These are phyloP conservation scores for Betta splendens DNA, from an alignment of 2,797 vertebrate species.

Conservation along the genomic window DNA sequence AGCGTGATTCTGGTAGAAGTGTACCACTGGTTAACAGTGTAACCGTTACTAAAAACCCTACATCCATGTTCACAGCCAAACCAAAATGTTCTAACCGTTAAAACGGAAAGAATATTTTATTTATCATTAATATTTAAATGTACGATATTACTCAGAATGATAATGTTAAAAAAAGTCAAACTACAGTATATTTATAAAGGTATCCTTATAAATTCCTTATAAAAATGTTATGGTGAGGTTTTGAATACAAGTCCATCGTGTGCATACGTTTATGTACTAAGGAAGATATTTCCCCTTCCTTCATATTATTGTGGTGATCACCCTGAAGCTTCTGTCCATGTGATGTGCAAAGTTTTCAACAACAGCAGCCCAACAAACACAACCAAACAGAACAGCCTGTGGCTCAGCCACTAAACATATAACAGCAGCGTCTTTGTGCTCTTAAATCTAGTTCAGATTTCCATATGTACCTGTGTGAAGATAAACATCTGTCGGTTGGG, in stretches of 20 bases:
- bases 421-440: constrained; percentile 26
- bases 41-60: constrained; percentile 37
- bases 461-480: not conserved
- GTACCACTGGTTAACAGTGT: constrained; percentile 15
- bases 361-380: constrained; percentile 62
- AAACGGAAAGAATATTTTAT: constrained; percentile 18
- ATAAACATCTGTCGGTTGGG: not conserved
- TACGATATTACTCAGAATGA: no score
- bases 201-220: no score
- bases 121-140: no score
- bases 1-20: constrained; percentile 17
- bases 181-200: no score
- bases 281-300: constrained; percentile 16
- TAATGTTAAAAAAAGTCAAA: no score
- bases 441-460: constrained; percentile 1
- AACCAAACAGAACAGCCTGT: constrained; percentile 36
- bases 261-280: not conserved
- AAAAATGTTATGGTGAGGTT: no score
- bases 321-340: constrained; percentile 62
- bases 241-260: not conserved
- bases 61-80: not conserved
- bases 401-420: not conserved
- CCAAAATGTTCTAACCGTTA: not conserved
- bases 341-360: constrained; percentile 53
- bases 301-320: constrained; percentile 37